Evolutionary conservation across 2,888 invertebrate species (phyloP).

Genomic region (Tupiocoris notatus): DNA sequence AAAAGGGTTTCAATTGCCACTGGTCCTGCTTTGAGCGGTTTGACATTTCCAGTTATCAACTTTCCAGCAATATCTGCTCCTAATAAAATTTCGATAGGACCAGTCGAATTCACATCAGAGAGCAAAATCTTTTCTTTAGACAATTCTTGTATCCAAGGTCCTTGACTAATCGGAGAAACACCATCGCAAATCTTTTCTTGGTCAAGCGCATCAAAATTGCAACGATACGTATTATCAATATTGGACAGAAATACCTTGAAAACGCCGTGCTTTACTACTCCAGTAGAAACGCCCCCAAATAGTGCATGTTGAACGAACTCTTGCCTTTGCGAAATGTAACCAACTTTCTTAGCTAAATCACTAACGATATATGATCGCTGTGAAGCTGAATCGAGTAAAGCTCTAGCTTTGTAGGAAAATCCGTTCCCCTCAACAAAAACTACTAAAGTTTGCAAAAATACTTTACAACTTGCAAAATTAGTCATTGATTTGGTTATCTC

Average conservation of each 20-base stretch:
- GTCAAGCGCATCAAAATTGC: slow-evolving; percentile 30
- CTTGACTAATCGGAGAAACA: neutral
- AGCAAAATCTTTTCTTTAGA: slow-evolving; percentile 6
- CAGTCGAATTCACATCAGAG: neutral
- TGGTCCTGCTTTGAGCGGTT: slow-evolving; percentile 37
- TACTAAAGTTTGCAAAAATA: slow-evolving; percentile 7
- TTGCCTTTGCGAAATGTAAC: slow-evolving; percentile 14
- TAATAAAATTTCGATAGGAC: slow-evolving; percentile 43
- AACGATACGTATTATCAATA: neutral
- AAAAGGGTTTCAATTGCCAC: slow-evolving; percentile 46
- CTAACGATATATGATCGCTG: neutral
- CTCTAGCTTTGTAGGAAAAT: neutral
- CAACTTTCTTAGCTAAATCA: slow-evolving; percentile 34
- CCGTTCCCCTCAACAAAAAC: neutral
- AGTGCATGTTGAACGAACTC: slow-evolving; percentile 42
- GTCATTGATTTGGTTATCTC: neutral
- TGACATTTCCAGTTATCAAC: slow-evolving; percentile 43
- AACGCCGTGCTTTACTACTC: neutral
- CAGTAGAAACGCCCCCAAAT: slow-evolving; percentile 13
- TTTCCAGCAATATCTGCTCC: slow-evolving; percentile 27
- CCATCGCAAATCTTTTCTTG: slow-evolving; percentile 11
- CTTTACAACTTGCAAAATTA: neutral
- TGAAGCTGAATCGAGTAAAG: slow-evolving; percentile 4
- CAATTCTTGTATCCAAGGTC: neutral
- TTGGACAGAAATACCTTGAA: neutral